Base-by-base conservation (phyloP, 2,888 invertebrate genomes). In the Erpobdella octoculata region DNA sequence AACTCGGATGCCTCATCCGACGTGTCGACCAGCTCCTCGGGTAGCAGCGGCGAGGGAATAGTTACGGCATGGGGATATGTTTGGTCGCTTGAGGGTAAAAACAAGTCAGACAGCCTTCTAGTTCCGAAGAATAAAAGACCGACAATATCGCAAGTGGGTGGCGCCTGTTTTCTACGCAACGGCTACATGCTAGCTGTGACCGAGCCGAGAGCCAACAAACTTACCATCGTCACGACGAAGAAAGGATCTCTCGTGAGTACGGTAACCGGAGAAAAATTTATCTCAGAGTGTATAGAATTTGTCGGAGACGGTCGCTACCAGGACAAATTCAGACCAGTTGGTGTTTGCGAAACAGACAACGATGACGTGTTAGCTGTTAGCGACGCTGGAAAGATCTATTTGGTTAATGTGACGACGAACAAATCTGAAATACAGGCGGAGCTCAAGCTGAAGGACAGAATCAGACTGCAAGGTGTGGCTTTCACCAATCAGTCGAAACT, bases 21-120 rank as follows among this genome's bases (percentile, higher is more conserved):
- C 33, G 31, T 15, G n/a, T 69, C 69, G 4, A 68, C 68, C 53
- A 69, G 5, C 58, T 69, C 69, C n/a, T 69, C 69, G 18, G 37
- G 35, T 3, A 69, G 69, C 25, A 33, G n/a, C 1, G 33, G 15
- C 35, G 62, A 62, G 8, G 58, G 69, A 28, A 15, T 48, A 8
- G 9, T 58, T 35, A 69, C 58, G 2, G 69, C 18, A 3, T 69
- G 69, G 69, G 9, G 1, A 18, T 15, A 18, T 6, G 33, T 35
- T 5, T 69, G 69, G 69, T 33, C 36, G 9, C 35, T 69, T 15
- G 28, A 21, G 12, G 21, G 21, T 8, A 53, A n/a, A n/a, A 9
- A 53, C 1, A n/a, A 28, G n/a, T 53, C 53, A 18, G 53, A 53
- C 53, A 53, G 6, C 1, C 5, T 2, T 53, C 28, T 3, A 12